Base-by-base conservation (phyloP, 2,888 invertebrate species). In the Athalia circularis region DNA sequence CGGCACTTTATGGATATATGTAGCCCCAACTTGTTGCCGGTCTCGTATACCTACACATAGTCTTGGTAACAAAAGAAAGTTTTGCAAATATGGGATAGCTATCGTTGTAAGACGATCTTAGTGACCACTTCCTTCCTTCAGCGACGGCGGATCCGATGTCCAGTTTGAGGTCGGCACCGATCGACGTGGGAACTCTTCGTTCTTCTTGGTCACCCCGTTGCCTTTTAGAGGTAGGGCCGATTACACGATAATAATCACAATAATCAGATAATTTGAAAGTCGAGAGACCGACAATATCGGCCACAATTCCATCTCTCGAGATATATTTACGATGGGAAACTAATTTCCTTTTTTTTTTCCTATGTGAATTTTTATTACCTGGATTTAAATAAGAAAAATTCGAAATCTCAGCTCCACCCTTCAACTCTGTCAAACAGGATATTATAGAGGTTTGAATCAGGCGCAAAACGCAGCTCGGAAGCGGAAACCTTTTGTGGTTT, bases 111-210 rank as follows among this genome's bases (percentile, higher is more conserved):
- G 88, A 85, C 83, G 89, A 89, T 89, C 88, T 88, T 83, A 82
- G 82, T 84, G 86, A 89, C 89, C 89, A 89, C 90, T 90, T 89
- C 90, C 89, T 90, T 89, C 88, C 88, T 88, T 84, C 84, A 77
- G 67, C 82, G 79, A 81, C 67, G 72, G 80, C 82, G 84, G 89
- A 90, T 89, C 89, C 88, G 87, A 89, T 90, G 88, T 88, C 90
- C 87, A 87, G 88, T 87, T 88, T 89, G 89, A 89, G 88, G 89
- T 89, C 87, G 86, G 80, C 86, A 88, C 85, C 86, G 87, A 88
- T 85, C 88, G 87, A 90, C 90, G 90, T 90, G 90, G 90, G 90
- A 90, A 90, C 89, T 88, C 86, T n/a, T 65, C 65, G 86, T 84
- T 85, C 85, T 82, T 82, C 61, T 82, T 81, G 75, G 52, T 43